phyloP scores from a whole-genome alignment of 2,888 invertebrate genomes.

The Calephelis perditalis region DNA sequence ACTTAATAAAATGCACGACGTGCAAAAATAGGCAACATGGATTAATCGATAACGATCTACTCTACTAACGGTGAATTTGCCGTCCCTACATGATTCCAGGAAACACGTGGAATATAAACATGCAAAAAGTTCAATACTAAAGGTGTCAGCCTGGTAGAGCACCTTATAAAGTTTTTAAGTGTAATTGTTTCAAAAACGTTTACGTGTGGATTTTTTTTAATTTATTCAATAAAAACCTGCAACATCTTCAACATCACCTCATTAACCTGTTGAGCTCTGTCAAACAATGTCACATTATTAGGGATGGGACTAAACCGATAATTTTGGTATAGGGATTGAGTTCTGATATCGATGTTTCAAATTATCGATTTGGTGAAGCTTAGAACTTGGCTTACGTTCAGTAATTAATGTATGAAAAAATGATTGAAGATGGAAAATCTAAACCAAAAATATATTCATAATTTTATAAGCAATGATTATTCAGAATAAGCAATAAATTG shows the following conservation, averaged over 20 bases:
- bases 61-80: not conserved
- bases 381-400: too few relatives aligned
- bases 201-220: slow-evolving; percentile 17
- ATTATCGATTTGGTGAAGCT: too few relatives aligned
- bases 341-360: not conserved
- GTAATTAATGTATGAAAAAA: too few relatives aligned
- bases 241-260: not conserved
- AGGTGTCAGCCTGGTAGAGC: slow-evolving; percentile 3
- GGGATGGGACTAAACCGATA: not conserved
- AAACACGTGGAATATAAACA: slow-evolving; percentile 4
- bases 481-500: too few relatives aligned
- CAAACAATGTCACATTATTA: not conserved
- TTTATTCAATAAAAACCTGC: slow-evolving; percentile 17
- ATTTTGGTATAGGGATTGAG: not conserved
- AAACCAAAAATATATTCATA: too few relatives aligned
- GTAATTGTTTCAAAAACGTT: slow-evolving; percentile 6
- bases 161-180: slow-evolving; percentile 12
- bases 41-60: not conserved
- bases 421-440: too few relatives aligned
- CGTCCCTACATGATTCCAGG: not conserved
- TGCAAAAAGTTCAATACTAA: not conserved
- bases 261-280: slow-evolving; percentile 2
- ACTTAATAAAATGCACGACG: too few relatives aligned
- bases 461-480: too few relatives aligned
- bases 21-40: slow-evolving; percentile 2